Percentiles rank a stretch among this genome's conserved stretches.
Conservation (phyloP, 2,113 vertebrate species). For the Malurus alboscapulatus region DNA sequence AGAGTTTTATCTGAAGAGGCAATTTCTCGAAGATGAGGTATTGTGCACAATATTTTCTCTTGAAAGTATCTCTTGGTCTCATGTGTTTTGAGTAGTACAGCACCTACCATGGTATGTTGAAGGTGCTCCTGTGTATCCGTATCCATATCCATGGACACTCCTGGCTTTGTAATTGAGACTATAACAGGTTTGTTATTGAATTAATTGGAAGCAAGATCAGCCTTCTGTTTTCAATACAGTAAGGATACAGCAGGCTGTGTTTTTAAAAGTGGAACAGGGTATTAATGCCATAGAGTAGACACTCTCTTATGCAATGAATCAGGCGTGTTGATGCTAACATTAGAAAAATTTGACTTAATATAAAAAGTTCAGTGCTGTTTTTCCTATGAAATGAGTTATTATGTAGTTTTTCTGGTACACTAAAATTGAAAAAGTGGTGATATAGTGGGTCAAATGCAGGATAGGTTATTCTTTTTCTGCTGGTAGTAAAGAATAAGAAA, state of each 20-base stretch:
- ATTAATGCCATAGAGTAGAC: not conserved
- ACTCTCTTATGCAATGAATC: not conserved
- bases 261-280: not conserved
- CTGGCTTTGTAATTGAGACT: not conserved
- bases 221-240: not conserved
- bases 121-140: not conserved
- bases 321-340: not conserved
- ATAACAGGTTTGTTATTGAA: not conserved
- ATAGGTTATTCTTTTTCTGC: not conserved
- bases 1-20: not conserved
- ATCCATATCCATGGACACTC: not conserved
- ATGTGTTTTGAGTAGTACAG: not conserved
- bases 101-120: accelerated
- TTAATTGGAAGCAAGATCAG: not conserved
- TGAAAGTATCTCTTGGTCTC: not conserved
- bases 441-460: not conserved
- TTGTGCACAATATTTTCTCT: not conserved
- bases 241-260: not conserved
- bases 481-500: not conserved
- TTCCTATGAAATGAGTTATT: not conserved
- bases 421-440: not conserved
- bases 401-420: not conserved
- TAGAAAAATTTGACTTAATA: not conserved
- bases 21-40: not conserved
- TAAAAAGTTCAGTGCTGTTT: not conserved